Evolutionary conservation across 1,140 invertebrate genomes (phyloP).

Genomic region (Drosophila ogumai): DNA sequence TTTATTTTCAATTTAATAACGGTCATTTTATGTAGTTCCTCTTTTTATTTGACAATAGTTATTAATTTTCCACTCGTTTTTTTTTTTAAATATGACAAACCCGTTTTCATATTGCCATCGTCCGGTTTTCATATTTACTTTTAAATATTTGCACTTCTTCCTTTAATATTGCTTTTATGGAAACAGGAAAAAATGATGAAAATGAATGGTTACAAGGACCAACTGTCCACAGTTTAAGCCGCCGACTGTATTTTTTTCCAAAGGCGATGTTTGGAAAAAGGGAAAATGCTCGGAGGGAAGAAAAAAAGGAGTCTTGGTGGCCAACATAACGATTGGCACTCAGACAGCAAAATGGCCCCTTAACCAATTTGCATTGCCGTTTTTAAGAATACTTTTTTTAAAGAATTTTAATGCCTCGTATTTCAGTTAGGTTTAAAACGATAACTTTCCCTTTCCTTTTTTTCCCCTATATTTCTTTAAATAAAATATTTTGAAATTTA

Average conservation of each 20-base stretch:
- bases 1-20: not conserved
- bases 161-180: slow-evolving; percentile 38
- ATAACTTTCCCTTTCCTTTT: no score
- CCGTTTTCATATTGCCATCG: not conserved
- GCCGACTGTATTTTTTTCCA: slow-evolving; percentile 1
- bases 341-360: slow-evolving; percentile 8
- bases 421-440: no score
- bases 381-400: not conserved
- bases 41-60: not conserved
- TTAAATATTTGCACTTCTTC: slow-evolving; percentile 38
- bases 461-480: no score
- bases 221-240: slow-evolving; percentile 19
- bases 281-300: not conserved
- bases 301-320: not conserved
- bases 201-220: not conserved
- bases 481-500: no score
- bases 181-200: not conserved
- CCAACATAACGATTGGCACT: slow-evolving; percentile 7
- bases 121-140: slow-evolving; percentile 28
- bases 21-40: not conserved
- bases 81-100: not conserved
- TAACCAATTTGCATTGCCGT: not conserved
- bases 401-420: no score
- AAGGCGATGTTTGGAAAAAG: slow-evolving; percentile 7
- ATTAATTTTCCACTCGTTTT: not conserved